phyloP scores from a whole-genome alignment of 2,113 vertebrate genomes.

The Leptobrachium leishanense region DNA sequence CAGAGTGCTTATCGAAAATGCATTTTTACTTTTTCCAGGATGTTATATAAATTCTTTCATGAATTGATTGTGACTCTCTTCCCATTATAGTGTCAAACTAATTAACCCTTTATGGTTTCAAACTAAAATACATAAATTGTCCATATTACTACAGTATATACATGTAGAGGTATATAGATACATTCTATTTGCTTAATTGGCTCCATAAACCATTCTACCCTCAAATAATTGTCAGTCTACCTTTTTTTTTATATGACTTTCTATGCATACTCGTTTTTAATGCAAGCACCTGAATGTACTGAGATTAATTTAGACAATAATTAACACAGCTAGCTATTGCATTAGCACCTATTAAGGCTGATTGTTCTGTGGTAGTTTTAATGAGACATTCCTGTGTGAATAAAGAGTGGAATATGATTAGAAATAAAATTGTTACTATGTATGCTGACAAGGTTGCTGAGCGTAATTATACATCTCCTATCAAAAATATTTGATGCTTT shows the following conservation, averaged over 20 bases:
- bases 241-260: slow-evolving; percentile 53
- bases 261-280: slow-evolving; percentile 51
- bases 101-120: too few species aligned
- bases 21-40: too few species aligned
- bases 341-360: slow-evolving; percentile 75
- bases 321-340: slow-evolving; percentile 72
- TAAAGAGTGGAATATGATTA: slow-evolving; percentile 70
- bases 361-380: slow-evolving; percentile 76
- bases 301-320: slow-evolving; percentile 77
- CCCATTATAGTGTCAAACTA: too few species aligned
- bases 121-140: too few species aligned
- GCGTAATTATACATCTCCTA: slow-evolving; percentile 71
- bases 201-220: too few species aligned
- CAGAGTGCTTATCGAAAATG: too few species aligned
- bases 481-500: slow-evolving; percentile 70
- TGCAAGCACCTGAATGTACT: slow-evolving; percentile 61
- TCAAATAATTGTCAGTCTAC: background rate
- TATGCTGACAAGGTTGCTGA: slow-evolving; percentile 70
- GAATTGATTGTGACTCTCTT: too few species aligned
- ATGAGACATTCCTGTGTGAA: slow-evolving; percentile 72
- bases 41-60: too few species aligned
- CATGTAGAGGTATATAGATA: too few species aligned
- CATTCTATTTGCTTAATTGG: too few species aligned
- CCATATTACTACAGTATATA: too few species aligned
- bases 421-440: slow-evolving; percentile 71